A percentile compares a stretch with the other conserved stretches of the same genome.
Evolutionary conservation across 2,113 vertebrate genomes (phyloP).

Genomic region (Abramis brama): DNA sequence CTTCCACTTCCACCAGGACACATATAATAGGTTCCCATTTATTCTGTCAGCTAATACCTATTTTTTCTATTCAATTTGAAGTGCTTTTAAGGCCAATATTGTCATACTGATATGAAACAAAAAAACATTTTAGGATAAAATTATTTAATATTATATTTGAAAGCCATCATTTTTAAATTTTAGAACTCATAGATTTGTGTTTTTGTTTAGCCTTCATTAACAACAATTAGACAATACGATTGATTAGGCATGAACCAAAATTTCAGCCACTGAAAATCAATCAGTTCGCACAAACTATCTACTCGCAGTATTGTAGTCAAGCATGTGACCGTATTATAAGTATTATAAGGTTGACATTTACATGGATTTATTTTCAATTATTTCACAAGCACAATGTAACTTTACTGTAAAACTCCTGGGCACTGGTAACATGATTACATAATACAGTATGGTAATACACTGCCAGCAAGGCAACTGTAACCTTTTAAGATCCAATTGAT

Average conservation of each 20-base stretch:
- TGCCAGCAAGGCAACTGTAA: constrained; percentile 6
- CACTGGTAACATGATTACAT: constrained; percentile 7
- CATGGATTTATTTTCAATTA: not conserved
- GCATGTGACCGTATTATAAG: not conserved
- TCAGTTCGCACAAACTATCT: not conserved
- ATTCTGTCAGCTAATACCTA: too few species aligned
- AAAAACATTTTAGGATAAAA: not conserved
- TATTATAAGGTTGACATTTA: not conserved
- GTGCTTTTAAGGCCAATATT: not conserved
- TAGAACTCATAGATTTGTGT: not conserved
- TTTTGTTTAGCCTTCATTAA: not conserved
- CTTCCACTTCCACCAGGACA: too few species aligned
- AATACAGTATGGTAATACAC: constrained; percentile 10
- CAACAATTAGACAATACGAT: not conserved
- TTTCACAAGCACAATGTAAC: not conserved
- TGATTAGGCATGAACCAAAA: too few species aligned
- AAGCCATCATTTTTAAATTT: not conserved
- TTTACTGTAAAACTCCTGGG: not conserved
- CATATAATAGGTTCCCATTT: too few species aligned
- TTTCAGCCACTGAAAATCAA: too few species aligned
- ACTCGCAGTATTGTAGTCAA: not conserved
- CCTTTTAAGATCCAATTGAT: constrained; percentile 53
- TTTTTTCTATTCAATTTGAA: too few species aligned
- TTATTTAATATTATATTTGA: not conserved
- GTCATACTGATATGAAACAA: not conserved